Evolutionary conservation across 2,888 invertebrate genomes (phyloP), one percentile per base, ranked within the genome.

Genomic region (Eledone cirrhosa): DNA sequence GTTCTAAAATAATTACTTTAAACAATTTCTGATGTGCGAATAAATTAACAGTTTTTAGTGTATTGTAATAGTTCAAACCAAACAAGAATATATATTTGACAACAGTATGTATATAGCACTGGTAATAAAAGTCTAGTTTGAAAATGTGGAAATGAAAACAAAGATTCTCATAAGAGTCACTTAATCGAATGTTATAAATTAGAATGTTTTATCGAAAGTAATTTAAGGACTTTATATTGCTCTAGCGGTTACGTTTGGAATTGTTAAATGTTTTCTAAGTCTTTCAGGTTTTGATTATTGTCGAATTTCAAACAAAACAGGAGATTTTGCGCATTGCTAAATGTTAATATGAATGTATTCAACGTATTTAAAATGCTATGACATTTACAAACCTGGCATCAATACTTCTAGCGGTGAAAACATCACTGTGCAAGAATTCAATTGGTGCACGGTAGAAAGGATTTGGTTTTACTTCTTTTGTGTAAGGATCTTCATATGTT

Each of bases 361-460:
- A 67, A 67, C 19, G 22, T 1, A 2, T 31, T 13, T 0, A 4
- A 5, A 29, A 7, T 29, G 29, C 29, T 53, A 22, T 2, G 53
- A 53, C 5, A 53, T 53, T 2, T 67, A 67, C 67, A 31, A 67
- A 67, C 67, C 76, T 75, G 14, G 48, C 48, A 22, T 80, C 67
- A 53, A 80, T 77, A 2, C 78, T 29, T 76, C 82, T 77, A 19
- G 77, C 29, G 11, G 82, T 82, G 27, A n/a, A 48, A 24, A 65
- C 24, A 53, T 76, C 29, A 16, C 7, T 74, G 8, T 77, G 77
- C 31, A 80, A 74, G 72, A 82, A 82, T 31, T 80, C 80, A 11
- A 83, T 78, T 2, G 63, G 63, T 48, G 80, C 82, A 47, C 80
- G 67, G 41, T 75, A 77, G 80, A 82, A 83, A 27, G 83, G 83